Percentiles rank a stretch among this genome's conserved stretches.
phyloP scores from a whole-genome alignment of 2,888 invertebrate genomes.

The Tricholauxania praeusta region DNA sequence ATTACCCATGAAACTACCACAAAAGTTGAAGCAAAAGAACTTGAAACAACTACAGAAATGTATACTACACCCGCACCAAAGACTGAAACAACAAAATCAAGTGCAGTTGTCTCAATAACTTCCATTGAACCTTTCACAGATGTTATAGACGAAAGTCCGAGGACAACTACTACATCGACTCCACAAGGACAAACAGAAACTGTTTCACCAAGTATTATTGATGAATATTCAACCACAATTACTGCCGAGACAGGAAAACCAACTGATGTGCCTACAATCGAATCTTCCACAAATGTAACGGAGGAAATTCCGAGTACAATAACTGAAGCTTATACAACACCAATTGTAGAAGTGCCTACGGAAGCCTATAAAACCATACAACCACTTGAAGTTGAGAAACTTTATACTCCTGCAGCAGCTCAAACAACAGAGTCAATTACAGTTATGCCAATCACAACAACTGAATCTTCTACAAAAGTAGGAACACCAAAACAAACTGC shows the following conservation, averaged over 20 bases:
- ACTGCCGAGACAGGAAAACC: not conserved
- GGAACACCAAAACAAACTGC: not conserved
- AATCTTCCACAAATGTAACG: not conserved
- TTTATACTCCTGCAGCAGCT: not conserved
- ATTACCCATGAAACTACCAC: not conserved
- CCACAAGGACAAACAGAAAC: too few species aligned
- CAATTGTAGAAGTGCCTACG: slow-evolving; percentile 1
- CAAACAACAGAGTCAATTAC: not conserved
- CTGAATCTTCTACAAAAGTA: not conserved
- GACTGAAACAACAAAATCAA: too few species aligned
- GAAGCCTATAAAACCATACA: not conserved
- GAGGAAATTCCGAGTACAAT: too few species aligned
- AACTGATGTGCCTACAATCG: too few species aligned
- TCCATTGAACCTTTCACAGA: not conserved
- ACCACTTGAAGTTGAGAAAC: not conserved
- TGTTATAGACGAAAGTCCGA: not conserved
- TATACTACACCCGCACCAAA: not conserved
- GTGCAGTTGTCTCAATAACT: not conserved
- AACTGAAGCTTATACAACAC: too few species aligned
- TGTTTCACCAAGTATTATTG: too few species aligned
- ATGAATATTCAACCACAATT: too few species aligned
- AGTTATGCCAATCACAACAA: not conserved
- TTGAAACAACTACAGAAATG: not conserved
- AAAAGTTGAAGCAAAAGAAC: not conserved
- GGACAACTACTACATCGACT: not conserved